These are phyloP conservation scores for Erythrocercus mccallii DNA, from an alignment of 2,113 vertebrate species.

Conservation along the genomic window DNA sequence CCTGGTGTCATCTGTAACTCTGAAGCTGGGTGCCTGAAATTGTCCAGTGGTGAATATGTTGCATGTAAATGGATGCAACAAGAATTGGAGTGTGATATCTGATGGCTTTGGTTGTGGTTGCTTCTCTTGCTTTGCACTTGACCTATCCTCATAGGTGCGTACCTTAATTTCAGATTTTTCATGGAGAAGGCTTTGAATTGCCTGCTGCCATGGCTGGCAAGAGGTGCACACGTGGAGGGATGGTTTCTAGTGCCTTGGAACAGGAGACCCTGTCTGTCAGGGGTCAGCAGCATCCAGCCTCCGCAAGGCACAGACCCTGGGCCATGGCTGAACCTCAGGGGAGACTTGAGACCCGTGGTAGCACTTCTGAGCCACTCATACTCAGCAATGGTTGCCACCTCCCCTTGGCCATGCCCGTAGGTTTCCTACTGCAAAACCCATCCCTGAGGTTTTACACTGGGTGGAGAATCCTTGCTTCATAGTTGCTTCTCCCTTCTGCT, in stretches of 20 bases:
- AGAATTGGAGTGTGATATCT: not conserved
- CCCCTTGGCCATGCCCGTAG: not conserved
- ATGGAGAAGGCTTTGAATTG: not conserved
- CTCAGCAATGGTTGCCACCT: not conserved
- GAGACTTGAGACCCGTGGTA: fast-evolving
- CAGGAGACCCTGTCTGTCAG: not conserved
- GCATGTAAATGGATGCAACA: not conserved
- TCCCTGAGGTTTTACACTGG: not conserved
- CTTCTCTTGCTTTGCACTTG: not conserved
- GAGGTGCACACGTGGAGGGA: not conserved
- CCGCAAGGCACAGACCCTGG: not conserved
- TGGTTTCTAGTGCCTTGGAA: not conserved
- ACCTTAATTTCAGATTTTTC: not conserved
- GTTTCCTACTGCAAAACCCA: not conserved
- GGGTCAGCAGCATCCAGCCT: not conserved
- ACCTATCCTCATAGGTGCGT: fast-evolving
- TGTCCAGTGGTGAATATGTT: not conserved
- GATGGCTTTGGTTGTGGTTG: not conserved
- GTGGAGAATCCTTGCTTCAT: not conserved
- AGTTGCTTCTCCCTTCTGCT: not conserved
- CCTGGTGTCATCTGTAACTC: not conserved
- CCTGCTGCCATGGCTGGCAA: not conserved
- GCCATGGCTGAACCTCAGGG: not conserved
- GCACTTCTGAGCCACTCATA: not conserved
- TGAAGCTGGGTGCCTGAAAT: not conserved